phyloP scores from a whole-genome alignment of 2,113 vertebrate species.

The Vulpes vulpes region DNA sequence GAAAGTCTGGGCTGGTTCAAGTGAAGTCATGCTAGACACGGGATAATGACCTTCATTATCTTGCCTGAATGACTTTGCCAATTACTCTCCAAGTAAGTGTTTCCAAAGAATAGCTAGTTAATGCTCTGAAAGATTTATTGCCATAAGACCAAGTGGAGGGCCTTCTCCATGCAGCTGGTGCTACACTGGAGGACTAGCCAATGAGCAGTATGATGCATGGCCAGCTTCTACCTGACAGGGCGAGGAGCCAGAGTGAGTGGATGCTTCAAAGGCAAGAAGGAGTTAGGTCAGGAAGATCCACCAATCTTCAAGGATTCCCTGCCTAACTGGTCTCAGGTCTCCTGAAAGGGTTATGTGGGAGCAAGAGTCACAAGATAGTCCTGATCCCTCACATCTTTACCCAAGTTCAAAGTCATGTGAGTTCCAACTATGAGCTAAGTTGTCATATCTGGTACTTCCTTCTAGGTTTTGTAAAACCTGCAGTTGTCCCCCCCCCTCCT shows the following conservation, averaged over 20 bases:
- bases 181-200: not conserved
- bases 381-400: not conserved
- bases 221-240: not conserved
- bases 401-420: not conserved
- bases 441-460: not conserved
- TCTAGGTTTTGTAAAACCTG: not conserved
- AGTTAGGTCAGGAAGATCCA: not conserved
- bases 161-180: not conserved
- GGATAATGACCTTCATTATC: constrained; percentile 7
- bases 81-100: constrained; percentile 13
- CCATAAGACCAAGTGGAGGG: not conserved
- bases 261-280: not conserved
- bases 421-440: not conserved
- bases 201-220: not conserved
- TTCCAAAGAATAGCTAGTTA: constrained; percentile 13
- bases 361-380: not conserved
- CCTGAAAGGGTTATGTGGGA: not conserved
- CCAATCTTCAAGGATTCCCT: not conserved
- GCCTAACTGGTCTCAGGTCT: not conserved
- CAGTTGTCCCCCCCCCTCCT: not conserved
- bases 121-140: not conserved
- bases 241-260: not conserved
- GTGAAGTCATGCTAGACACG: not conserved
- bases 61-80: not conserved
- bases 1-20: constrained; percentile 26